These are phyloP conservation scores for Sebastes diaconus DNA, from an alignment of 2,797 vertebrate genomes.

Conservation along the genomic window DNA sequence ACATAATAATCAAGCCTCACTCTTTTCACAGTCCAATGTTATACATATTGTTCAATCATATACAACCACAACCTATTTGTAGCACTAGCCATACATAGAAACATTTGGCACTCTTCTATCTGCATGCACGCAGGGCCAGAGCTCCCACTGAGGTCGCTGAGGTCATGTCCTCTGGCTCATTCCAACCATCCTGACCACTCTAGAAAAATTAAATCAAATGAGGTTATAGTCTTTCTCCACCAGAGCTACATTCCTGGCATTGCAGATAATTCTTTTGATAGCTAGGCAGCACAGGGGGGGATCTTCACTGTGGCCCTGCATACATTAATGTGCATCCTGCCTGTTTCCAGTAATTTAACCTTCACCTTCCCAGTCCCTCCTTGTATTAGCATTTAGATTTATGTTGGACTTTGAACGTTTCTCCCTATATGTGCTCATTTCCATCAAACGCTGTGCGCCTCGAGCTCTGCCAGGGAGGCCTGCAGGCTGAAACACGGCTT, in stretches of 20 bases:
- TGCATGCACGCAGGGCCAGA: background rate
- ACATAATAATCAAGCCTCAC: background rate
- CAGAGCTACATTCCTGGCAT: background rate
- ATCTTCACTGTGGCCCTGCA: background rate
- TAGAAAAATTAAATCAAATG: background rate
- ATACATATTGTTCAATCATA: background rate
- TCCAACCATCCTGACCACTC: no score
- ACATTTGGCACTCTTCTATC: background rate
- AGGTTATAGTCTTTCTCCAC: background rate
- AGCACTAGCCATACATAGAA: background rate
- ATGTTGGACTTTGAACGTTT: background rate
- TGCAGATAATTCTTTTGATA: background rate
- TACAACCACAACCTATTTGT: background rate
- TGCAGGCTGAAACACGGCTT: background rate
- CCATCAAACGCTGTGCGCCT: background rate
- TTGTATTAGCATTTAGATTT: background rate
- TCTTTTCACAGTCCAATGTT: background rate
- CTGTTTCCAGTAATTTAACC: background rate
- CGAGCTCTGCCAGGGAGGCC: background rate
- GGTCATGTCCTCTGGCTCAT: background rate
- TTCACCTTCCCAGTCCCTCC: background rate
- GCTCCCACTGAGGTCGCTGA: background rate
- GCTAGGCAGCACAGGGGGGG: background rate
- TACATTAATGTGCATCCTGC: background rate
- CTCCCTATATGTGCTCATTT: background rate